These are phyloP conservation scores for Charina bottae DNA, from an alignment of 2,113 vertebrate species.

Conservation along the genomic window DNA sequence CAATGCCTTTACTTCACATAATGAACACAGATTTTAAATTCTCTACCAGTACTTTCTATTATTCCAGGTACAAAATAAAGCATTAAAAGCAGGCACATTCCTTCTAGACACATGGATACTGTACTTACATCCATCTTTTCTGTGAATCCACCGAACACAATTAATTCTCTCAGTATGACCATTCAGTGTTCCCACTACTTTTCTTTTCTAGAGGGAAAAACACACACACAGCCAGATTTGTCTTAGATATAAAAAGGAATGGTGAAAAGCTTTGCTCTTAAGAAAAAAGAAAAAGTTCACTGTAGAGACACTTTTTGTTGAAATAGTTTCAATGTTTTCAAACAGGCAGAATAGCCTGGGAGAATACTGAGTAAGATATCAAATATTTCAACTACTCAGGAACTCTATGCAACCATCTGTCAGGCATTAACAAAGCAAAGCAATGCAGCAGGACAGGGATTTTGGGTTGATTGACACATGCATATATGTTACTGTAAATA, in stretches of 20 bases:
- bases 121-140: conserved; percentile 83
- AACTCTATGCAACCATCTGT: neutral
- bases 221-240: neutral
- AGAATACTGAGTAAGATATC: neutral
- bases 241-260: neutral
- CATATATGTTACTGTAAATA: neutral
- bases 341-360: too few species aligned
- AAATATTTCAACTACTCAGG: neutral
- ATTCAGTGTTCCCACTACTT: conserved; percentile 77
- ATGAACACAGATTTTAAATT: neutral
- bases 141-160: conserved; percentile 86
- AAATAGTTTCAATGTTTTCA: neutral
- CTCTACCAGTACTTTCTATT: neutral
- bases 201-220: conserved; percentile 70
- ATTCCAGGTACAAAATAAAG: neutral
- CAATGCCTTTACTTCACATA: neutral
- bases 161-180: conserved; percentile 89
- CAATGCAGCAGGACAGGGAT: too few species aligned
- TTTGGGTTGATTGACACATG: neutral
- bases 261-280: too few species aligned
- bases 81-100: neutral
- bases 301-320: neutral
- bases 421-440: neutral
- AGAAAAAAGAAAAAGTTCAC: too few species aligned
- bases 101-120: neutral